Evolutionary conservation across 23 tunicate genomes (phyloP).

Genomic region (Diplosoma virens): DNA sequence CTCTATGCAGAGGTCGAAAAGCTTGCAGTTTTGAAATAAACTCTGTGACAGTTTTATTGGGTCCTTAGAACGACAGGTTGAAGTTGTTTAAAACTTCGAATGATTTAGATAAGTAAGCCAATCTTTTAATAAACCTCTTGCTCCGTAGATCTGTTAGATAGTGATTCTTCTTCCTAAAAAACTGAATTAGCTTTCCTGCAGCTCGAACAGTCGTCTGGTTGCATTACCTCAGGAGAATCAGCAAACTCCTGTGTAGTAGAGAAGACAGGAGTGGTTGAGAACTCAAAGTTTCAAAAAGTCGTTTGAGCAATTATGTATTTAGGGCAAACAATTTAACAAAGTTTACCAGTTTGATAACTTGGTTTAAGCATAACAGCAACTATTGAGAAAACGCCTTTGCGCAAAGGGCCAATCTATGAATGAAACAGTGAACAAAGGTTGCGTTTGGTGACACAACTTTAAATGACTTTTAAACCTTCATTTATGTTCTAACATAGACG

Average conservation of each 20-base stretch:
- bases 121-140: conserved; percentile 29
- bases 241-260: no score
- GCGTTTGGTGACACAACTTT: conserved; percentile 47
- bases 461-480: conserved; percentile 27
- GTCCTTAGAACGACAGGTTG: conserved; percentile 30
- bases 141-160: background rate
- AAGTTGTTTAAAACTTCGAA: conserved; percentile 18
- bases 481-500: conserved; percentile 16
- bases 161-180: no score
- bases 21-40: conserved; percentile 20
- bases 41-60: conserved; percentile 17
- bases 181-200: no score
- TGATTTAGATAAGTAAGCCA: conserved; percentile 40
- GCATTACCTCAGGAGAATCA: conserved; percentile 31
- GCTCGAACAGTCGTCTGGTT: conserved; percentile 28
- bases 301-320: background rate
- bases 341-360: no score
- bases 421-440: no score
- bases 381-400: conserved; percentile 12
- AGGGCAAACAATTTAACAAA: conserved; percentile 10
- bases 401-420: conserved; percentile 29
- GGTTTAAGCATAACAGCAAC: no score
- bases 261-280: no score
- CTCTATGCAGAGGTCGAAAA: conserved; percentile 33
- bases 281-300: background rate